Conservation (phyloP, 2,113 vertebrate genomes). For the Corynorhinus townsendii region DNA sequence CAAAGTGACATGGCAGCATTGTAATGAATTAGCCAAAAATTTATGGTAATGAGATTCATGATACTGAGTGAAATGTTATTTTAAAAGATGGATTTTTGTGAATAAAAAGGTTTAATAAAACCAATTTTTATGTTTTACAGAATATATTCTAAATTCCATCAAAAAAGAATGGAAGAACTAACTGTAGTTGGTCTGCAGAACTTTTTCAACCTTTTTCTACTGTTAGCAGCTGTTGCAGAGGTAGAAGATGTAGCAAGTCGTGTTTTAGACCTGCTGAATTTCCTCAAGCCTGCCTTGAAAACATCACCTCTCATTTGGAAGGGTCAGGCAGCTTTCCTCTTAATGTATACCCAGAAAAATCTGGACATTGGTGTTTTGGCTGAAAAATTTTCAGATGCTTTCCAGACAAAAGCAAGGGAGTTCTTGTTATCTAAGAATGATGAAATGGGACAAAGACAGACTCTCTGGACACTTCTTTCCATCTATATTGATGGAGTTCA, state of each 20-base stretch:
- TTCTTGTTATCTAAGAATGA: slow-evolving; percentile 92
- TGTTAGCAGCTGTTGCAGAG: slow-evolving; percentile 86
- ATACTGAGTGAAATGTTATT: not conserved
- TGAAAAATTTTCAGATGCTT: slow-evolving; percentile 85
- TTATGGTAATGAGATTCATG: not conserved
- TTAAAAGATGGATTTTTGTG: slow-evolving; percentile 21
- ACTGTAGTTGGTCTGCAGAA: slow-evolving; percentile 92
- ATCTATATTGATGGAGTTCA: slow-evolving; percentile 93
- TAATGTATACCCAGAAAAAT: slow-evolving; percentile 91
- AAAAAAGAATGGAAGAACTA: slow-evolving; percentile 93
- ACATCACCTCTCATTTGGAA: slow-evolving; percentile 89
- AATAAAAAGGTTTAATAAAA: not conserved
- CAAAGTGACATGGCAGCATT: not conserved
- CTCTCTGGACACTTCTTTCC: slow-evolving; percentile 91
- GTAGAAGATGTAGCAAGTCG: slow-evolving; percentile 90
- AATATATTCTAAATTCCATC: slow-evolving; percentile 97
- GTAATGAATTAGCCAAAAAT: not conserved
- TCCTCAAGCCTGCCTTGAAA: slow-evolving; percentile 80
- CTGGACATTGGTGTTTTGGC: slow-evolving; percentile 89
- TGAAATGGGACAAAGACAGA: slow-evolving; percentile 84
- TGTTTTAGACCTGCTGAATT: slow-evolving; percentile 87
- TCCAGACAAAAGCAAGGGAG: slow-evolving; percentile 90
- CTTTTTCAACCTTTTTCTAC: slow-evolving; percentile 92
- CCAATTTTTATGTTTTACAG: slow-evolving; percentile 74
- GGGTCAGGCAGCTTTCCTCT: slow-evolving; percentile 89